Conservation (phyloP, 2,797 vertebrate species). For the Myotis pilosus region DNA sequence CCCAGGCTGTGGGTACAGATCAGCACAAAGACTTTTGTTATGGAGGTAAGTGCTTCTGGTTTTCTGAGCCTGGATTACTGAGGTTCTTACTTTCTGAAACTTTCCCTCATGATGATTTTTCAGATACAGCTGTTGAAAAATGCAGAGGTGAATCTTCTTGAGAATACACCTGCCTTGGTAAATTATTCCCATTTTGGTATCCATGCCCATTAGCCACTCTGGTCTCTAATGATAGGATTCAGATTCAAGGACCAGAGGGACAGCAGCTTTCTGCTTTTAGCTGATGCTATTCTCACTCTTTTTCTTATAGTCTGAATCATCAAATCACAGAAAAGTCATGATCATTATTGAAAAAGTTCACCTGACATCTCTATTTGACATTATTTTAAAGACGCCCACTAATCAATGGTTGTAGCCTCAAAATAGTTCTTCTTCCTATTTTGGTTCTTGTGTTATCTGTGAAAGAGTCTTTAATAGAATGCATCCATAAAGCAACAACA, state of each 20-base stretch:
- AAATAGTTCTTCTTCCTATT: not conserved
- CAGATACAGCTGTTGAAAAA: slow-evolving; percentile 44
- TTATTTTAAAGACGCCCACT: slow-evolving; percentile 10
- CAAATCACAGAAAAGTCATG: not conserved
- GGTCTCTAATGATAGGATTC: slow-evolving; percentile 29
- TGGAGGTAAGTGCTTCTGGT: slow-evolving; percentile 55
- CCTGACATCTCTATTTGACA: not conserved
- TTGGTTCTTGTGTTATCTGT: not conserved
- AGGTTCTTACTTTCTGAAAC: slow-evolving; percentile 72
- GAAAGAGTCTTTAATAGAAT: not conserved
- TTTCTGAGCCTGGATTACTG: slow-evolving; percentile 54
- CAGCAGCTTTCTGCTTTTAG: not conserved
- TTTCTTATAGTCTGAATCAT: slow-evolving; percentile 16
- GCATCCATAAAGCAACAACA: not conserved
- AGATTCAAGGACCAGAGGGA: slow-evolving; percentile 41
- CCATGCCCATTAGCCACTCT: slow-evolving; percentile 17
- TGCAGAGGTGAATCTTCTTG: not conserved
- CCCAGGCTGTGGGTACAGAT: not conserved
- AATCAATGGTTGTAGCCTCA: not conserved
- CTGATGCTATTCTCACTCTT: not conserved
- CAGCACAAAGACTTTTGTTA: slow-evolving; percentile 41
- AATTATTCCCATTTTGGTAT: slow-evolving; percentile 55
- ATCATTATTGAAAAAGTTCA: slow-evolving; percentile 13
- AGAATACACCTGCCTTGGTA: slow-evolving; percentile 33
- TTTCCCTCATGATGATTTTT: not conserved